Evolutionary conservation across 2,797 vertebrate genomes (phyloP).

Genomic region (Oreochromis mossambicus): DNA sequence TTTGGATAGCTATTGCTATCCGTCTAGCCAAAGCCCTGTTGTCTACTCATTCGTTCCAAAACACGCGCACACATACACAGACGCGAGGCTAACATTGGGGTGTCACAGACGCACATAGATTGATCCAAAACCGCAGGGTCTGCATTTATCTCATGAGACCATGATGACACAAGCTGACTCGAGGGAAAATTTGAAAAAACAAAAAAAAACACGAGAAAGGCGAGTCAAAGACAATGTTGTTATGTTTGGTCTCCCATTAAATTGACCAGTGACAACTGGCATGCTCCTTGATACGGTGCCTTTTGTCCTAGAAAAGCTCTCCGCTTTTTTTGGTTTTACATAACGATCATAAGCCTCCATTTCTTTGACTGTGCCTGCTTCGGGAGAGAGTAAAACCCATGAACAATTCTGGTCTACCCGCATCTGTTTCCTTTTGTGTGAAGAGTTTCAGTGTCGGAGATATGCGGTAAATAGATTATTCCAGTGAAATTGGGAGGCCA

Average conservation of each 20-base stretch:
- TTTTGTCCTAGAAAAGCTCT: constrained; percentile 46
- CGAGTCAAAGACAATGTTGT: constrained; percentile 42
- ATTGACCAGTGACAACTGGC: constrained; percentile 51
- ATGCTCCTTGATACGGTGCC: not conserved
- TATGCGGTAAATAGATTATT: constrained; percentile 60
- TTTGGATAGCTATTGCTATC: constrained; percentile 57
- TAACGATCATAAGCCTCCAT: constrained; percentile 36
- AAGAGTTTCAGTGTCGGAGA: constrained; percentile 31
- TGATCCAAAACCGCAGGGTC: constrained; percentile 57
- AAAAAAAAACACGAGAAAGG: not conserved
- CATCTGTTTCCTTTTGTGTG: constrained; percentile 55
- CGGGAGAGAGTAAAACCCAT: constrained; percentile 34
- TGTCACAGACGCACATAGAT: constrained; percentile 40
- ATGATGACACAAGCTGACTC: constrained; percentile 47
- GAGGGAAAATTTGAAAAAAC: constrained; percentile 2
- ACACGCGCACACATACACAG: constrained; percentile 24
- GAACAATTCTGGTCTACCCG: constrained; percentile 29
- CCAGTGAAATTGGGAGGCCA: constrained; percentile 45
- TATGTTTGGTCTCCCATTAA: constrained; percentile 51
- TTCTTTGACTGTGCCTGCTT: constrained; percentile 32
- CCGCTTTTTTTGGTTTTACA: constrained; percentile 32
- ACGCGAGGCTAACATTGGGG: constrained; percentile 24
- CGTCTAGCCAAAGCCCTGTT: constrained; percentile 64
- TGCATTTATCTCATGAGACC: constrained; percentile 56
- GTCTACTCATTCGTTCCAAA: constrained; percentile 55